Evolutionary conservation across 2,113 vertebrate species (phyloP).

Genomic region (Cathartes aura): DNA sequence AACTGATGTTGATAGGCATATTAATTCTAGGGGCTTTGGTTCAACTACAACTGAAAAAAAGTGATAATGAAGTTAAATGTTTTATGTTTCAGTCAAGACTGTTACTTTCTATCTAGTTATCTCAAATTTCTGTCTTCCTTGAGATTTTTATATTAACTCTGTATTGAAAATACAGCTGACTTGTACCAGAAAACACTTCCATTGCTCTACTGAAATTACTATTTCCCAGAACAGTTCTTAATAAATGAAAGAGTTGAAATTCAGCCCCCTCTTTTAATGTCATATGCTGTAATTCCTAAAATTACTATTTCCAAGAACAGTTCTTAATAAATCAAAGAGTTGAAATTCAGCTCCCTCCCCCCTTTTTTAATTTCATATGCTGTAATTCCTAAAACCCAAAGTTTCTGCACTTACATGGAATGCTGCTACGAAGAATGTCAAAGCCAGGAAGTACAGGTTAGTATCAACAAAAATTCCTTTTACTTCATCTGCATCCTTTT

Average conservation of each 20-base stretch:
- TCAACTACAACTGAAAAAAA: neutral
- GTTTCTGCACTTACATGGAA: slow-evolving; percentile 87
- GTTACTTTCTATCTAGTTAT: neutral
- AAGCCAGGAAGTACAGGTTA: slow-evolving; percentile 93
- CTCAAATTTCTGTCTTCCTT: neutral
- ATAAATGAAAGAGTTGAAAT: neutral
- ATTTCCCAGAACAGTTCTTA: neutral
- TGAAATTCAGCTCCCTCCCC: neutral
- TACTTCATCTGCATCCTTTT: slow-evolving; percentile 97
- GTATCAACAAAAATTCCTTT: slow-evolving; percentile 99
- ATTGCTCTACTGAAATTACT: neutral
- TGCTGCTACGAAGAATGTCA: slow-evolving; percentile 96
- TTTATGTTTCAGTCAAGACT: neutral
- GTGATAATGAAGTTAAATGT: neutral
- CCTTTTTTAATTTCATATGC: neutral
- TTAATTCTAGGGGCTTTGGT: neutral
- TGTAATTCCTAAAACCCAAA: neutral
- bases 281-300: neutral
- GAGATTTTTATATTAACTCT: neutral
- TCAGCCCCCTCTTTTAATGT: neutral
- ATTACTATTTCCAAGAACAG: neutral
- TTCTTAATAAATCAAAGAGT: neutral
- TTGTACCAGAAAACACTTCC: neutral
- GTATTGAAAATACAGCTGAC: neutral
- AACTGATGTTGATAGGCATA: neutral